Percentiles rank a stretch among this genome's conserved stretches.
Conservation (phyloP, 2,888 invertebrate species). For the Oxystoma pomonae region DNA sequence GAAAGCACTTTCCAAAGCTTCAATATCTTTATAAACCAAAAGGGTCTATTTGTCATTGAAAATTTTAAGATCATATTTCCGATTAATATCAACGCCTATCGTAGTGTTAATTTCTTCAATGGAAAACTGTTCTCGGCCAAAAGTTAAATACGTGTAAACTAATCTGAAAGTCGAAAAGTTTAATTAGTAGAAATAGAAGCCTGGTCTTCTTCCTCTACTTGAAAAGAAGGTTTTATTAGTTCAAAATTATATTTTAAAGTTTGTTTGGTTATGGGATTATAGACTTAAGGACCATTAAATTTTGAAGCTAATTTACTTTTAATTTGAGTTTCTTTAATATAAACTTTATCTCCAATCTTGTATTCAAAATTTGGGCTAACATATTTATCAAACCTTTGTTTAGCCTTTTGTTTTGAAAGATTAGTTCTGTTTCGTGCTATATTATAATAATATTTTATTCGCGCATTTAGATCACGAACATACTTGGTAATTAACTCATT, state of each 20-base stretch:
- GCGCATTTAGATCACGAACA: conserved; percentile 19
- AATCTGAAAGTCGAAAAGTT: not conserved
- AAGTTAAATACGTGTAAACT: not conserved
- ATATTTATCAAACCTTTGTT: not conserved
- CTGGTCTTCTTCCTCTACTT: not conserved
- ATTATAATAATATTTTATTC: conserved; percentile 21
- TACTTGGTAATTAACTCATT: conserved; percentile 22
- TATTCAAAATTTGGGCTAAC: conserved; percentile 2
- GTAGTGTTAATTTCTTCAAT: not conserved
- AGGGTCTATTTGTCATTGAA: too few relatives aligned
- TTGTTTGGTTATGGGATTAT: conserved; percentile 5
- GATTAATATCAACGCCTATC: too few relatives aligned
- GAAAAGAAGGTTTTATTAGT: too few relatives aligned
- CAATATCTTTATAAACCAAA: conserved; percentile 14
- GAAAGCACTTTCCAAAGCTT: too few relatives aligned
- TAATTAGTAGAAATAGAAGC: not conserved
- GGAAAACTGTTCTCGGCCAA: not conserved
- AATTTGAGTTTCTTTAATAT: not conserved
- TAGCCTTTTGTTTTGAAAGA: not conserved
- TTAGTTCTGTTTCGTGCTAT: conserved; percentile 15
- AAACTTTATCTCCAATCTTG: not conserved
- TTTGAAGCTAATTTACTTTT: not conserved
- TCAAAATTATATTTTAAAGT: too few relatives aligned
- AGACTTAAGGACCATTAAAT: conserved; percentile 14
- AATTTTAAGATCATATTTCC: too few relatives aligned